Conservation (phyloP, 53 echinoderm and acorn worm species). For the Glandiceps talaboti region DNA sequence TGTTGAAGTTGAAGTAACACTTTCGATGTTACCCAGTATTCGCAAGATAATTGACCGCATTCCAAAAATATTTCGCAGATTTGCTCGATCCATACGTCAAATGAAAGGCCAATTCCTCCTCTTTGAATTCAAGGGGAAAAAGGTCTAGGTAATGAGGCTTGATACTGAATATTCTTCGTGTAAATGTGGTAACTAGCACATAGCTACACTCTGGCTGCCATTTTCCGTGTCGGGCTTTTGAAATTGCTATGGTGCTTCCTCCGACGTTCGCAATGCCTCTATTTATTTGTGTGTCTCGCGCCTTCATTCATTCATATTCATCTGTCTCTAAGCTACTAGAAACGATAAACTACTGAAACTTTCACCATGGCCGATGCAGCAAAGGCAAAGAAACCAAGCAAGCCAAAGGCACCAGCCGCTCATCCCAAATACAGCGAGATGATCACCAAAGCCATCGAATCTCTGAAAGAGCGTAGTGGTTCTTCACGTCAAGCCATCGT, state of each 20-base stretch:
- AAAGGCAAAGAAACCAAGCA: conserved; percentile 31
- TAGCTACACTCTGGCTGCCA: conserved; percentile 22
- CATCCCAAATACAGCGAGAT: conserved; percentile 85
- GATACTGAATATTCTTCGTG: not conserved
- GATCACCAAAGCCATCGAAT: conserved; percentile 52
- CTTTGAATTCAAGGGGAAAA: not conserved
- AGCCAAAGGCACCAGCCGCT: conserved; percentile 37
- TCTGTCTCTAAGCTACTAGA: not conserved
- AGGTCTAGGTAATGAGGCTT: not conserved
- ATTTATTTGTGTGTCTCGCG: conserved; percentile 21
- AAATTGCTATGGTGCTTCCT: conserved; percentile 19
- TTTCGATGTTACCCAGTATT: too few species aligned
- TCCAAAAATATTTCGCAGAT: too few species aligned
- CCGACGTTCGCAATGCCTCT: conserved; percentile 54
- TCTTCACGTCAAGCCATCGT: conserved; percentile 80
- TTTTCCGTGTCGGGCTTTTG: conserved; percentile 18
- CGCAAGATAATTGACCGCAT: too few species aligned
- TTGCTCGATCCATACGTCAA: too few species aligned
- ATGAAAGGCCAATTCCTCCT: not conserved
- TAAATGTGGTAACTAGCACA: conserved; percentile 27
- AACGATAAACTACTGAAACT: conserved; percentile 1
- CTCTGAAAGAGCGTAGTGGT: conserved; percentile 60
- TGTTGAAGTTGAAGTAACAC: too few species aligned
- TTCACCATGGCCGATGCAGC: not conserved
- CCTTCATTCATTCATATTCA: not conserved